A percentile compares a stretch with the other conserved stretches of the same genome.
Conservation (phyloP, 2,113 vertebrate genomes). For the Penelope pileata region DNA sequence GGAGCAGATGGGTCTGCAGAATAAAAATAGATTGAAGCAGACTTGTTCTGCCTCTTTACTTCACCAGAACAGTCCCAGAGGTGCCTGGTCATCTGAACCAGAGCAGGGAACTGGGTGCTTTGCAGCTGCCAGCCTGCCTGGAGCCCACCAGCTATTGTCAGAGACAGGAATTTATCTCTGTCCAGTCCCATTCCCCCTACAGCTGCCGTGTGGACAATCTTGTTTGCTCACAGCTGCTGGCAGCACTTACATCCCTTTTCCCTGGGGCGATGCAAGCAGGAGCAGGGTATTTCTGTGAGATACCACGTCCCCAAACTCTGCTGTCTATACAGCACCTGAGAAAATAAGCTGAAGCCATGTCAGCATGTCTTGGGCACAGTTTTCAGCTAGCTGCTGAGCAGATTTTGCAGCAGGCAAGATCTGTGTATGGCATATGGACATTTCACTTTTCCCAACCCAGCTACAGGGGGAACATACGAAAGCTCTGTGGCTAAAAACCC, state of each 20-base stretch:
- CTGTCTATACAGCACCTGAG: not conserved
- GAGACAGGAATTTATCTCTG: constrained; percentile 36
- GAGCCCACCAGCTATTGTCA: constrained; percentile 48
- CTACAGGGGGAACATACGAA: not conserved
- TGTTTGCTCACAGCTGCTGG: constrained; percentile 50
- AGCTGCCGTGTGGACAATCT: constrained; percentile 52
- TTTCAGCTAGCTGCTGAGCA: not conserved
- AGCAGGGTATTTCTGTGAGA: not conserved
- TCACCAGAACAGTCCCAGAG: constrained; percentile 40
- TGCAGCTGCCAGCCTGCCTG: constrained; percentile 64
- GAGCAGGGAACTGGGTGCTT: constrained; percentile 26
- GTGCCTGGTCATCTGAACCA: constrained; percentile 41
- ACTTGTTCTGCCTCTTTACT: constrained; percentile 35
- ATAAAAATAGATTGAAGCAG: constrained; percentile 61
- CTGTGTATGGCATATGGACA: not conserved
- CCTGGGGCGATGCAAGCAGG: not conserved
- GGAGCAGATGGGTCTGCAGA: constrained; percentile 52
- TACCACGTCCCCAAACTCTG: not conserved
- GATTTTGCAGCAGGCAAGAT: not conserved
- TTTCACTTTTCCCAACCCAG: not conserved
- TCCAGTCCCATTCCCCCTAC: not conserved
- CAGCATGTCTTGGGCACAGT: not conserved
- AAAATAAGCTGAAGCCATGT: not conserved
- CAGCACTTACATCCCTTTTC: not conserved
- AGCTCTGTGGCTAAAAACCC: not conserved